Conservation (phyloP, 2,888 invertebrate genomes). For the Lycophotia porphyrea region DNA sequence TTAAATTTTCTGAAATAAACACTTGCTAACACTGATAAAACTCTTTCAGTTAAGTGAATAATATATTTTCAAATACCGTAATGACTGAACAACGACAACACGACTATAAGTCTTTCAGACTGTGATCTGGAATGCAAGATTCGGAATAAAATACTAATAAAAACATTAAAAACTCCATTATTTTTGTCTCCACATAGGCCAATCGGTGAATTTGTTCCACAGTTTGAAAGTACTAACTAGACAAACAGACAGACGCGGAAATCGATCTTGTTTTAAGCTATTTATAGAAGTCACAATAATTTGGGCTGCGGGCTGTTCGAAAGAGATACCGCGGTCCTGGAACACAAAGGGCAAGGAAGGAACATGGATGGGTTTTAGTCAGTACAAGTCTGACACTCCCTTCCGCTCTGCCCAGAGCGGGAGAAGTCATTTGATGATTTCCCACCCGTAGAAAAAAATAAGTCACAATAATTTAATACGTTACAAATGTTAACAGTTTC, state of each 20-base stretch:
- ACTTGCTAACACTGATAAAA: background rate
- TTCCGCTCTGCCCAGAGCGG: too few relatives aligned
- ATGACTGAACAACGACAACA: background rate
- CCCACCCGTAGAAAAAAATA: too few relatives aligned
- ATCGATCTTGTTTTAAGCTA: background rate
- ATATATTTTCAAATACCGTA: background rate
- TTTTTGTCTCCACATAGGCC: background rate
- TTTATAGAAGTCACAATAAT: background rate
- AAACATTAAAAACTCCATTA: background rate
- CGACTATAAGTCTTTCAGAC: background rate
- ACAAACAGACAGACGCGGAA: background rate
- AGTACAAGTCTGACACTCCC: too few relatives aligned
- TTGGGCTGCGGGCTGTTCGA: too few relatives aligned
- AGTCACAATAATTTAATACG: background rate
- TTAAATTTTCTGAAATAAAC: too few relatives aligned
- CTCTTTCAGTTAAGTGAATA: background rate
- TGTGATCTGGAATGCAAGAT: too few relatives aligned
- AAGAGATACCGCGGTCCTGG: too few relatives aligned
- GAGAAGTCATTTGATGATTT: too few relatives aligned
- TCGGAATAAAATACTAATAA: too few relatives aligned
- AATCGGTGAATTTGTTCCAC: background rate
- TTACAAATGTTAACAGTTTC: background rate
- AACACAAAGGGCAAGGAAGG: too few relatives aligned
- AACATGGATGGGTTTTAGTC: too few relatives aligned
- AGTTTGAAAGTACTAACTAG: background rate